Conservation (phyloP, 2,113 vertebrate species). For the Campylomormyrus tamandua region DNA sequence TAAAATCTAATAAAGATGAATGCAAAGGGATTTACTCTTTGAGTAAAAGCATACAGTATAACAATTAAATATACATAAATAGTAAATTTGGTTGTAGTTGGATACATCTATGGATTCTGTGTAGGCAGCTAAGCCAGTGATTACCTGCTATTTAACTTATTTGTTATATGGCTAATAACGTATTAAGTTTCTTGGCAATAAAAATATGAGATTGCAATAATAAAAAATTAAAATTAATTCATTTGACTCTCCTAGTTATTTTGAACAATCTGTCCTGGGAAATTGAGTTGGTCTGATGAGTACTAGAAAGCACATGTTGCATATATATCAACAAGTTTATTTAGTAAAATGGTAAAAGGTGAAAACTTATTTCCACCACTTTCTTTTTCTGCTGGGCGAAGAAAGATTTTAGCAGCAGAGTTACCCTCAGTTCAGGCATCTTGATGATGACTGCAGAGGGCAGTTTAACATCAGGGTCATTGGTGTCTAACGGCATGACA, state of each 20-base stretch:
- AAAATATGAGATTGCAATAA: background rate
- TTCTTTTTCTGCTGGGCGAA: background rate
- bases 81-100: background rate
- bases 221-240: background rate
- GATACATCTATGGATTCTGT: background rate
- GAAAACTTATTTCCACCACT: background rate
- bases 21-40: background rate
- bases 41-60: background rate
- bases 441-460: slow-evolving; percentile 90
- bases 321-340: background rate
- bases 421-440: slow-evolving; percentile 95
- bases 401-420: background rate
- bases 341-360: background rate
- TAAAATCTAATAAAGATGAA: background rate
- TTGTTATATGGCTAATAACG: background rate
- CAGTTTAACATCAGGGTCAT: slow-evolving; percentile 83
- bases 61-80: background rate
- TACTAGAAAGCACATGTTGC: background rate
- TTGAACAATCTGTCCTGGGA: background rate
- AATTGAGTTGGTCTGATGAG: background rate
- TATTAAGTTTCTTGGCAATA: background rate
- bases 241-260: background rate
- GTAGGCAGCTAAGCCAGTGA: background rate
- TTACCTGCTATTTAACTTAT: background rate
- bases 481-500: slow-evolving; percentile 91